Conservation (phyloP, 2,113 vertebrate genomes). For the Scomber colias region DNA sequence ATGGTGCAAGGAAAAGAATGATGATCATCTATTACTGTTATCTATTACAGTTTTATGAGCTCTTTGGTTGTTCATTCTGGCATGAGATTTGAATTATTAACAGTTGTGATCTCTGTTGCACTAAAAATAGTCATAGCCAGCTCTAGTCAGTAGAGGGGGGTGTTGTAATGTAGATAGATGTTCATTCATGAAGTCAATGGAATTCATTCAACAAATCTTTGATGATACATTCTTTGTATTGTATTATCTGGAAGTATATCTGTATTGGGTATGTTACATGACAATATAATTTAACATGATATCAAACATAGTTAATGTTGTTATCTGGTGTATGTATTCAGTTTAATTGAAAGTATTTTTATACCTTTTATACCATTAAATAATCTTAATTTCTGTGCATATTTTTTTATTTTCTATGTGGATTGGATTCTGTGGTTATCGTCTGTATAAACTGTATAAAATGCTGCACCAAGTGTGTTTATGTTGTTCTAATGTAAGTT, state of each 20-base stretch:
- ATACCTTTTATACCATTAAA: neutral
- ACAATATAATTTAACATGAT: neutral
- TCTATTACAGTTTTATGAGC: conserved; percentile 1
- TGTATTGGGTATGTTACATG: neutral
- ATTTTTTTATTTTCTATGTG: neutral
- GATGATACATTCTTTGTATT: neutral
- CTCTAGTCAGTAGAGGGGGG: conserved; percentile 59
- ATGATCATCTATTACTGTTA: conserved; percentile 1
- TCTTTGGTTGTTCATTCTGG: conserved; percentile 12
- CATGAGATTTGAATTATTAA: conserved; percentile 41
- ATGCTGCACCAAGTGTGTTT: conserved; percentile 13
- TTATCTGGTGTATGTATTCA: neutral
- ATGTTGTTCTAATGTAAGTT: conserved; percentile 34
- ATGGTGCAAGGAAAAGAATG: neutral
- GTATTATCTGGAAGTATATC: neutral
- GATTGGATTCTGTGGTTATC: conserved; percentile 1
- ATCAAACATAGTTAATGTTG: neutral
- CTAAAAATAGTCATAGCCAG: neutral
- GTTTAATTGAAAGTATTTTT: neutral
- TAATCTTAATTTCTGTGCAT: neutral
- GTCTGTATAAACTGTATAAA: conserved; percentile 28
- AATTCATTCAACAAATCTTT: conserved; percentile 64
- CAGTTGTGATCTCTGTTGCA: conserved; percentile 7
- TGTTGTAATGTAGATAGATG: conserved; percentile 37
- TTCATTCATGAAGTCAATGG: conserved; percentile 70